Evolutionary conservation across 2,797 vertebrate species (phyloP).

Genomic region (Acanthurus leucopareius): DNA sequence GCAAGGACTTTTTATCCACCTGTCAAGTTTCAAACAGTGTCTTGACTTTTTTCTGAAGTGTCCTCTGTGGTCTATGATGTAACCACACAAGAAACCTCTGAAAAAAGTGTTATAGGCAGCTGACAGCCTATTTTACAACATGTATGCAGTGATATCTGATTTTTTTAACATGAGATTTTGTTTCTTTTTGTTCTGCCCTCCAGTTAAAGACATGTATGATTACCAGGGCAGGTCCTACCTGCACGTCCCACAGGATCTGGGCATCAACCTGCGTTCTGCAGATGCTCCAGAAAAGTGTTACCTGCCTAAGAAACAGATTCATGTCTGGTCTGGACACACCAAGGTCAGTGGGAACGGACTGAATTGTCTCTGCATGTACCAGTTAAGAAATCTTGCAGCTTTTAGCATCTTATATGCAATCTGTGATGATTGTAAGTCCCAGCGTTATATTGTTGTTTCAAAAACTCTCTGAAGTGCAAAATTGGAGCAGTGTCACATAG

Average conservation of each 20-base stretch:
- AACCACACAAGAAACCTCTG: background rate
- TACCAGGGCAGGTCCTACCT: conserved; percentile 98
- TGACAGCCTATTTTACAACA: background rate
- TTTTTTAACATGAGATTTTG: background rate
- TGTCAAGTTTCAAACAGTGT: background rate
- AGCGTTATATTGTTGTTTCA: background rate
- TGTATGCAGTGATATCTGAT: background rate
- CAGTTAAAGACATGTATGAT: conserved; percentile 99
- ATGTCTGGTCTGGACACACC: conserved; percentile 98
- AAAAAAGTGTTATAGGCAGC: background rate
- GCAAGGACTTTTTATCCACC: background rate
- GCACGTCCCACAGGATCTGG: conserved; percentile 97
- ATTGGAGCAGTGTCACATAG: background rate
- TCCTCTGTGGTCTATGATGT: background rate
- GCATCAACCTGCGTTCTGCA: conserved; percentile 93
- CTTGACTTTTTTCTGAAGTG: background rate
- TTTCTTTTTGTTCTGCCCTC: conserved; percentile 11
- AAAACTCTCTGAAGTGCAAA: conserved; percentile 20
- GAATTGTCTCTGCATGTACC: background rate
- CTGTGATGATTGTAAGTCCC: background rate
- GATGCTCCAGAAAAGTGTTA: conserved; percentile 97
- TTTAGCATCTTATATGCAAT: background rate
- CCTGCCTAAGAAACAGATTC: conserved; percentile 98
- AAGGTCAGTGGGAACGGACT: conserved; percentile 85
- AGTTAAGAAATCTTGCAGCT: background rate